Evolutionary conservation across 1,140 invertebrate genomes (phyloP).

Genomic region (Delia radicum): DNA sequence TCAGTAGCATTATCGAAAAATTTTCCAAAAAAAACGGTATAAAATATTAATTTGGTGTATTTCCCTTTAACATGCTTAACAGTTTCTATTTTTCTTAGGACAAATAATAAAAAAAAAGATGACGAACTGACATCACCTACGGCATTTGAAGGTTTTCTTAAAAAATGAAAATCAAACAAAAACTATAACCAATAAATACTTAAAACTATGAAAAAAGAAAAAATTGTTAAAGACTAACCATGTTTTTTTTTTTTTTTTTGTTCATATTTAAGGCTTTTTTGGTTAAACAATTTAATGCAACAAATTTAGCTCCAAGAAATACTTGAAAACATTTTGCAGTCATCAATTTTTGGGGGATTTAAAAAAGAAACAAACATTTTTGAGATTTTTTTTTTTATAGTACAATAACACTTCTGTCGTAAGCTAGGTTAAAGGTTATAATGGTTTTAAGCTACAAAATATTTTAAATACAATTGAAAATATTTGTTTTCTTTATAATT

Average conservation of each 20-base stretch:
- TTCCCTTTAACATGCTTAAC: neutral
- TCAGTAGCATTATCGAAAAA: no score
- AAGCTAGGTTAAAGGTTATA: slow-evolving; percentile 6
- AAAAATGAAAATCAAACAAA: neutral
- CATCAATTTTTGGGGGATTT: neutral
- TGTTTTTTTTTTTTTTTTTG: neutral
- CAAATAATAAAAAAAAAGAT: slow-evolving; percentile 24
- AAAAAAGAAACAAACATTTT: neutral
- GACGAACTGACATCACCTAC: slow-evolving; percentile 25
- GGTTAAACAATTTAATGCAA: neutral
- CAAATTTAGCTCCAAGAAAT: slow-evolving; percentile 2
- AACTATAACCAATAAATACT: slow-evolving; percentile 1
- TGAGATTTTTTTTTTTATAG: no score
- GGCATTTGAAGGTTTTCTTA: slow-evolving; percentile 13
- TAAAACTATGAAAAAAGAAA: no score
- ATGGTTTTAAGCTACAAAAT: neutral
- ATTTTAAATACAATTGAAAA: neutral
- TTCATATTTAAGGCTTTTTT: no score
- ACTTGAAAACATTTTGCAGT: slow-evolving; percentile 8
- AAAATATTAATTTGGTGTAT: no score
- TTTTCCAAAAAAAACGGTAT: no score
- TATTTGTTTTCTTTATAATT: neutral
- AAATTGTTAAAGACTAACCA: no score
- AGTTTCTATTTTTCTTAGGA: neutral
- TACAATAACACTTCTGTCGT: slow-evolving; percentile 17